Evolutionary conservation across 2,888 invertebrate genomes (phyloP), one percentile per base, ranked within the genome.

Genomic region (Poecilobothrus nobilitatus): DNA sequence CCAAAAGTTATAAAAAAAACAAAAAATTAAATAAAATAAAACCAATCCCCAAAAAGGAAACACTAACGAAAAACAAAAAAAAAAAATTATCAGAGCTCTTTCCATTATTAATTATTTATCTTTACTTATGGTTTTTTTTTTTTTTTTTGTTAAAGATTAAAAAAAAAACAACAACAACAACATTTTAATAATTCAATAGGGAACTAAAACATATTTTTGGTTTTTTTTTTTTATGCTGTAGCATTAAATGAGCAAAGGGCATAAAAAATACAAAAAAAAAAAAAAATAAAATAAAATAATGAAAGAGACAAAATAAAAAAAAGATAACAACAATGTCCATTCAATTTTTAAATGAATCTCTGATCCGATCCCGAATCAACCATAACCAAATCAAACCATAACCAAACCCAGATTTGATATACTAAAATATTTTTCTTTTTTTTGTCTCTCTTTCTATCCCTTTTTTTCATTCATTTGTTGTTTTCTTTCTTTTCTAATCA

Each of bases 311-410:
- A 53, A 53, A 53, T 12, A 53, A 53, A 6, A 53, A n/a, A 53
- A n/a, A 53, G 53, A 53, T 53, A 53, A 53, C 53, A 53, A 53
- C 15, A 53, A 53, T 53, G 53, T 53, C 53, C 53, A 53, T 53
- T 53, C 53, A 53, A 53, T 18, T 53, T 53, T 15, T 18, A 37
- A n/a, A 37, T 37, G 37, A 10, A 37, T 37, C 12, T 37, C 37
- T 27, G 27, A 27, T 27, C 2, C 27, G 27, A 37, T 37, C 37
- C 12, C 37, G 37, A 27, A 27, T 27, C 27, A 27, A 37, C 37
- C 37, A 53, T 9, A 53, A 53, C 53, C 53, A 53, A 53, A 44
- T 12, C 44, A 27, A 27, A 37, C 37, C 37, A 53, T 9, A 53
- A 53, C 53, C 53, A 18, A 53, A 53, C 53, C 53, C 53, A 53